Conservation (phyloP, 2,113 vertebrate species). For the Aptenodytes forsteri region DNA sequence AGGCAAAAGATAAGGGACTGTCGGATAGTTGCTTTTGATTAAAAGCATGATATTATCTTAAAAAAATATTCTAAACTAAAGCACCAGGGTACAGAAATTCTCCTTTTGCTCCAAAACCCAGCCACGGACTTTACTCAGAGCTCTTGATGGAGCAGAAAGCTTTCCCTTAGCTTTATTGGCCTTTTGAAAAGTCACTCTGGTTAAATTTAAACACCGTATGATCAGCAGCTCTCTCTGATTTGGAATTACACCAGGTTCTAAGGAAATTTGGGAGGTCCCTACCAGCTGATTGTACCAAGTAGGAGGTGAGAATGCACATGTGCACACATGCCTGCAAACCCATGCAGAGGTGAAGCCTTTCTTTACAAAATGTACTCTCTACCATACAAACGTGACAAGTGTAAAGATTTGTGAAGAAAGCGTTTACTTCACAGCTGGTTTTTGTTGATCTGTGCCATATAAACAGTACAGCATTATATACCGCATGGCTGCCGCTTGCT, state of each 20-base stretch:
- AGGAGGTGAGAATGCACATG: neutral
- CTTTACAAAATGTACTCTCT: neutral
- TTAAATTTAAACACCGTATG: neutral
- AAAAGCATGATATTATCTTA: neutral
- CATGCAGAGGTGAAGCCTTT: neutral
- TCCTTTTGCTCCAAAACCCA: neutral
- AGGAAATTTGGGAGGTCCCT: neutral
- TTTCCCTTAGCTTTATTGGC: neutral
- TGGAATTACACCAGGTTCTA: neutral
- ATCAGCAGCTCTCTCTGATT: neutral
- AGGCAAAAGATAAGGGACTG: neutral
- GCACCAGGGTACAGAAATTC: neutral
- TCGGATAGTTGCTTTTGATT: neutral
- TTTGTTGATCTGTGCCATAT: neutral
- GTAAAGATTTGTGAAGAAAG: neutral
- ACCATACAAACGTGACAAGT: fast-evolving
- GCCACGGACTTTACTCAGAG: neutral
- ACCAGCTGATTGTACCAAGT: neutral
- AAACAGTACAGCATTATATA: neutral
- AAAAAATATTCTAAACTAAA: neutral
- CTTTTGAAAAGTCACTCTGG: neutral
- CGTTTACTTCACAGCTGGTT: neutral
- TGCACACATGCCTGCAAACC: neutral
- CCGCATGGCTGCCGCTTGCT: neutral
- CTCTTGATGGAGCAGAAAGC: neutral